Evolutionary conservation across 2,797 vertebrate genomes (phyloP).

Genomic region (Manis pentadactyla): DNA sequence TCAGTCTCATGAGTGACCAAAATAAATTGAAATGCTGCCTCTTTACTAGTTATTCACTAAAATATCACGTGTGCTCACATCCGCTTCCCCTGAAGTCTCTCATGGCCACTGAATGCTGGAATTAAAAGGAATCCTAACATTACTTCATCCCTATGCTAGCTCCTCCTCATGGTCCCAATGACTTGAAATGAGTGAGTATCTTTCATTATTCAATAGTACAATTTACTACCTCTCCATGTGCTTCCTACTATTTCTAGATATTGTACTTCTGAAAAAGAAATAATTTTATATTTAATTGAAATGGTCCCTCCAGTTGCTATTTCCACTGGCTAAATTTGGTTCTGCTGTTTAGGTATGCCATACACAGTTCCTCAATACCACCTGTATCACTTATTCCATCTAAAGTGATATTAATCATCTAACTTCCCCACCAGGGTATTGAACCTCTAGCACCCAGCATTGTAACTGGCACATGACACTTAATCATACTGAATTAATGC

Average conservation of each 20-base stretch:
- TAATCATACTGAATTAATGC: background rate
- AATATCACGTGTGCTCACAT: background rate
- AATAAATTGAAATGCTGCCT: background rate
- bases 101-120: background rate
- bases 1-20: background rate
- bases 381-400: background rate
- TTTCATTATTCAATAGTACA: background rate
- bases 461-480: background rate
- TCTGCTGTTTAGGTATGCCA: background rate
- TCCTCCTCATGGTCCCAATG: background rate
- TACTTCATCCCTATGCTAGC: background rate
- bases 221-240: background rate
- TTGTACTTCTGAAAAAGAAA: background rate
- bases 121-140: background rate
- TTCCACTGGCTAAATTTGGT: background rate
- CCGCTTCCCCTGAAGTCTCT: background rate
- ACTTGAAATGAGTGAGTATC: background rate
- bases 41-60: background rate
- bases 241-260: background rate
- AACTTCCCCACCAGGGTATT: background rate
- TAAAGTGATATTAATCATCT: background rate
- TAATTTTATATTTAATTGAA: background rate
- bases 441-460: background rate
- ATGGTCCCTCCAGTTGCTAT: background rate
- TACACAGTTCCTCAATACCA: background rate